Base-by-base conservation (phyloP, 2,888 invertebrate species). In the Agonum fuliginosum region DNA sequence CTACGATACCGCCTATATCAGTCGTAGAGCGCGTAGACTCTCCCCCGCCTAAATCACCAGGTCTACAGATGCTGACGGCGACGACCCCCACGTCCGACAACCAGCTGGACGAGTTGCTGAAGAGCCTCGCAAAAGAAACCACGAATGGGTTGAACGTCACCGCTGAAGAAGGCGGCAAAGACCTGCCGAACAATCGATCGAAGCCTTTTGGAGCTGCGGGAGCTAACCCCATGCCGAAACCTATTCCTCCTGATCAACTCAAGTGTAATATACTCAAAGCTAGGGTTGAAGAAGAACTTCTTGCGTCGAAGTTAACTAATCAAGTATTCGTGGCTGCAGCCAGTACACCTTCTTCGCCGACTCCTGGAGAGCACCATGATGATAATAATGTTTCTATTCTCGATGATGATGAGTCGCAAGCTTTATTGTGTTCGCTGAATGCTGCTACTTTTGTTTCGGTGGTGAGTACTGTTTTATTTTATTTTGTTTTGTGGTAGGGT, bases 211-310 rank as follows among this genome's bases (percentile, higher is more conserved):
- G 24, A 24, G 24, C 8, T 3, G 5, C 14, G 10, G 91, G 90
- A 37, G 90, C 89, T 22, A 84, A 87, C 0, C 46, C 70, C 2
- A 6, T 70, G 19, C 30, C 30, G 22, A 92, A 92, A 83, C 93
- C 94, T 19, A 90, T 97, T 78, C 96, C 97, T 54, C 95, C 95
- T 5, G 96, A 96, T 80, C 95, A 97, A 84, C 91, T 97, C 79
- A 98, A 97, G 88, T 97, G 97, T 88, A 97, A 95, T 88, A 97
- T 97, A 85, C 89, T 97, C 73, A 98, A 98, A 90, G 93, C 93
- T 79, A 92, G 92, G 85, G 90, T 90, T 75, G 91, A 92, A 84
- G 93, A 93, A 83, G 93, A 93, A 85, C 54, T 83, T 69, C 80
- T 81, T 19, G 75, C 72, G 27, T 46, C 78, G 46, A 90, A 90